Conservation (phyloP, 2,113 vertebrate species). For the Oophaga pumilio region DNA sequence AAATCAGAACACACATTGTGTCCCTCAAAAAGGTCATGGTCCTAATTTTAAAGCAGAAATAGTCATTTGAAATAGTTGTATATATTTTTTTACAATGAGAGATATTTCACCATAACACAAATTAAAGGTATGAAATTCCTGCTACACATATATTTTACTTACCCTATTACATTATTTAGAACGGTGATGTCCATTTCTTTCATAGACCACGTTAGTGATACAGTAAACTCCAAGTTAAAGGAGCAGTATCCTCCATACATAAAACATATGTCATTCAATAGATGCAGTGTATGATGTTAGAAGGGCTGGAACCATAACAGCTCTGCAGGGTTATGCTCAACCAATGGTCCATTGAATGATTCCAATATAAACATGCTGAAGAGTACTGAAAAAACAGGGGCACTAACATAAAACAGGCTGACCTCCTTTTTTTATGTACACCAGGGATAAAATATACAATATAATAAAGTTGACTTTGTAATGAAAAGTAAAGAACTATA, state of each 20-base stretch:
- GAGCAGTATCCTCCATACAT: neutral
- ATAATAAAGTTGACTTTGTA: conserved; percentile 23
- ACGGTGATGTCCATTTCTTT: neutral
- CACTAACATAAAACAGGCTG: neutral
- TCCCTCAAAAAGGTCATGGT: too few species aligned
- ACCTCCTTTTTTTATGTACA: neutral
- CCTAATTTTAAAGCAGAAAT: too few species aligned
- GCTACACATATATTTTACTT: neutral
- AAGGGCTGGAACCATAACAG: neutral
- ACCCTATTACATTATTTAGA: neutral
- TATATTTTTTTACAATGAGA: neutral
- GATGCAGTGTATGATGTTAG: neutral
- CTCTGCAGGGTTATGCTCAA: neutral
- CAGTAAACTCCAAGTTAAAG: neutral
- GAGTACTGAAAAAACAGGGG: neutral
- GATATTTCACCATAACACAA: neutral
- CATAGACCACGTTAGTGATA: neutral
- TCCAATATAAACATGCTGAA: neutral
- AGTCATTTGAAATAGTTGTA: neutral
- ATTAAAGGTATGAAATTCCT: neutral
- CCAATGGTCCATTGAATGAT: neutral
- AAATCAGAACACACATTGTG: too few species aligned
- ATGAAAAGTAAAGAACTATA: conserved; percentile 2
- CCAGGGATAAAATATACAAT: neutral
- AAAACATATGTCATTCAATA: neutral